phyloP scores from a whole-genome alignment of 2,113 vertebrate genomes.

The Pardalotus punctatus region DNA sequence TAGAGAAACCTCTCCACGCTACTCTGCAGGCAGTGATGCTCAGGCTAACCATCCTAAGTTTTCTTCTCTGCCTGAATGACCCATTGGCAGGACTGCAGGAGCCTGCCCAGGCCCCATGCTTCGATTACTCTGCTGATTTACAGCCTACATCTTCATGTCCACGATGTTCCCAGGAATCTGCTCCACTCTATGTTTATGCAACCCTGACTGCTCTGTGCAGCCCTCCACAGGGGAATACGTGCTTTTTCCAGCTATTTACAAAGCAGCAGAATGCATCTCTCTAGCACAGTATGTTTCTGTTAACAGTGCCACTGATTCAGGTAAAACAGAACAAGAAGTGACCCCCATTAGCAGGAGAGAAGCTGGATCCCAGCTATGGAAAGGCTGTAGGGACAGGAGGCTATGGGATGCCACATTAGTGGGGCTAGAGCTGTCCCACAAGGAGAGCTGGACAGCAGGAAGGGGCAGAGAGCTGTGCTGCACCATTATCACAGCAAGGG shows the following conservation, averaged over 20 bases:
- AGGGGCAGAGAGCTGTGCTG: background rate
- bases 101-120: background rate
- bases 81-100: background rate
- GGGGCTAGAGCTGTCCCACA: background rate
- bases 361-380: background rate
- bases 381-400: background rate
- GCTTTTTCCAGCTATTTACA: background rate
- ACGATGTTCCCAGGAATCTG: background rate
- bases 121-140: background rate
- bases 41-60: background rate
- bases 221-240: rapidly evolving
- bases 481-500: rapidly evolving
- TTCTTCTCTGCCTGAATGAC: background rate
- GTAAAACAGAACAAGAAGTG: background rate
- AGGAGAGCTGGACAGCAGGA: background rate
- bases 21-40: background rate
- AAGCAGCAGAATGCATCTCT: background rate
- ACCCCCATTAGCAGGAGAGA: background rate
- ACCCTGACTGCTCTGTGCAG: background rate
- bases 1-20: background rate
- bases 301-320: background rate
- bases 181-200: background rate
- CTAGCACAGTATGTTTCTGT: background rate
- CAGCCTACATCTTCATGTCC: background rate
- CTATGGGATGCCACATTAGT: background rate